Conservation (phyloP, 2,113 vertebrate species). For the Chauna torquata region DNA sequence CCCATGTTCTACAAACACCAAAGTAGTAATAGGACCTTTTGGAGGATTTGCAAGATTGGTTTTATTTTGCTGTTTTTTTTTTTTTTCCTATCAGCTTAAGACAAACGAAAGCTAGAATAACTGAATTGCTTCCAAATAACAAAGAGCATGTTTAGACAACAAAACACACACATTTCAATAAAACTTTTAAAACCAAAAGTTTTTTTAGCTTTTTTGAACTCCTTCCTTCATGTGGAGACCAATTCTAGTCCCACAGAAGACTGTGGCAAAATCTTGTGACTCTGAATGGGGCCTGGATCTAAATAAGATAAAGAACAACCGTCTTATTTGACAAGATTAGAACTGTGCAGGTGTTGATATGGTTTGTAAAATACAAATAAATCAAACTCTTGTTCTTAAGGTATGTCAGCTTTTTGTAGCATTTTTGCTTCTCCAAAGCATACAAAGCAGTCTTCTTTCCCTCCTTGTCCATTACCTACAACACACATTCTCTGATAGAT, state of each 20-base stretch:
- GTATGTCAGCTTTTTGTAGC: background rate
- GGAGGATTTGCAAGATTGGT: background rate
- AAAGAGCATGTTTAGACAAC: background rate
- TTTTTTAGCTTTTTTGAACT: background rate
- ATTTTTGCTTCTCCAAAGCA: background rate
- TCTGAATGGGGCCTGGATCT: background rate
- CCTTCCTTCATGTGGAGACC: background rate
- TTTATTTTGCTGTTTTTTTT: background rate
- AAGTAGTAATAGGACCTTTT: background rate
- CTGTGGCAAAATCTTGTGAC: background rate
- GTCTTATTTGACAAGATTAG: background rate
- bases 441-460: background rate
- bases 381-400: background rate
- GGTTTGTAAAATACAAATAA: background rate
- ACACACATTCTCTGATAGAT: conserved; percentile 13
- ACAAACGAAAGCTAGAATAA: background rate
- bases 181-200: background rate
- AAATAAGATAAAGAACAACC: background rate
- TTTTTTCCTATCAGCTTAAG: background rate
- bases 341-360: background rate
- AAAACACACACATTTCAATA: background rate
- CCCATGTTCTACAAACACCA: background rate
- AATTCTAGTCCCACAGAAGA: background rate
- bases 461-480: conserved; percentile 14
- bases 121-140: background rate